Percentiles rank a stretch among this genome's conserved stretches.
Conservation (phyloP, 2,888 invertebrate genomes). For the Acanthosepion lycidas region DNA sequence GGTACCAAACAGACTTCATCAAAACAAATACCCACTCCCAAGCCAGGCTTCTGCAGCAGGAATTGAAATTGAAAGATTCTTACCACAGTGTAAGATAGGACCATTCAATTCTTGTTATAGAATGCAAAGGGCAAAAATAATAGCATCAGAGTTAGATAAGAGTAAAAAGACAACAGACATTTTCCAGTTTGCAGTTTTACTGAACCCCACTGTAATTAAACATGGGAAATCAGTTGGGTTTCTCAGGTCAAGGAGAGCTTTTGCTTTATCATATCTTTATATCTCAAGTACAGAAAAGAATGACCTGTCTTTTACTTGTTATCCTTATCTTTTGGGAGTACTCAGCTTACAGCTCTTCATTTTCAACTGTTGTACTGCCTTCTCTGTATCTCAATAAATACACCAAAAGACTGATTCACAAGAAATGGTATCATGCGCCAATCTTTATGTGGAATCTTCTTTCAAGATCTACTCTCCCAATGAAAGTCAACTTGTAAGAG, state of each 20-base stretch:
- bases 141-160: neutral
- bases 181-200: neutral
- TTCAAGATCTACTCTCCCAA: neutral
- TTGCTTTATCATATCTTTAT: neutral
- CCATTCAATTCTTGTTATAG: slow-evolving; percentile 7
- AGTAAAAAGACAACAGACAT: neutral
- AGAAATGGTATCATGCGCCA: too few relatives aligned
- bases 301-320: neutral
- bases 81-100: neutral
- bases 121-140: neutral
- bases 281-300: neutral
- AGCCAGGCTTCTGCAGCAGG: slow-evolving; percentile 9
- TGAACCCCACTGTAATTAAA: neutral
- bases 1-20: neutral
- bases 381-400: too few relatives aligned
- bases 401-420: too few relatives aligned
- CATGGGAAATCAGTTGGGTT: neutral
- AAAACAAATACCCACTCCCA: neutral
- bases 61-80: neutral
- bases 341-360: too few relatives aligned
- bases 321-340: neutral
- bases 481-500: neutral
- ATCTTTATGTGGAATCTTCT: too few relatives aligned
- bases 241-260: neutral
- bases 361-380: too few relatives aligned